Evolutionary conservation across 2,888 invertebrate species (phyloP).

Genomic region (Acanthosoma haemorrhoidale): DNA sequence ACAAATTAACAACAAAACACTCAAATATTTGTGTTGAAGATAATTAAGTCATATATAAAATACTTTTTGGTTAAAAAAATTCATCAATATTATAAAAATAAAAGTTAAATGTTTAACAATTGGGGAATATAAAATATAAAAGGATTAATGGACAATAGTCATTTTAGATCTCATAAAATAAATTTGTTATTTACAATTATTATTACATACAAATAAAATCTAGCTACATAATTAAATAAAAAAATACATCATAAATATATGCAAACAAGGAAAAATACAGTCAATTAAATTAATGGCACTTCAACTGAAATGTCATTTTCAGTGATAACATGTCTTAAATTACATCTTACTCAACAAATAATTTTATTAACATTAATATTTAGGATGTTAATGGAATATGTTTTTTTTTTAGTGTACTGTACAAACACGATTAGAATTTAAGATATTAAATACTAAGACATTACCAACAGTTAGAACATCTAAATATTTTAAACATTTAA

Average conservation of each 20-base stretch:
- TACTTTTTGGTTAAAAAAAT: constrained; percentile 23
- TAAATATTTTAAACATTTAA: background rate
- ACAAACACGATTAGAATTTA: background rate
- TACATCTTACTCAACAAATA: background rate
- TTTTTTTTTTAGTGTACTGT: background rate
- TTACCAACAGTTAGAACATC: background rate
- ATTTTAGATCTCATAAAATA: background rate
- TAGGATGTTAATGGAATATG: background rate
- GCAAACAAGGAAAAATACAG: constrained; percentile 1
- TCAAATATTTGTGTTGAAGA: no score
- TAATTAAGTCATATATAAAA: no score
- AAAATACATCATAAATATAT: background rate
- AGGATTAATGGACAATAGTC: background rate
- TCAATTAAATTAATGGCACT: background rate
- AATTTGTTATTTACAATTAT: background rate
- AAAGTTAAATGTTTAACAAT: constrained; percentile 20
- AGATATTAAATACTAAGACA: background rate
- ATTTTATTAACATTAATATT: background rate
- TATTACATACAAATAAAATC: background rate
- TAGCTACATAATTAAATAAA: background rate
- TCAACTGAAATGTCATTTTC: background rate
- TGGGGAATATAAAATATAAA: background rate
- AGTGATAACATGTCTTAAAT: background rate
- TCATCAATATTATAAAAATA: constrained; percentile 9
- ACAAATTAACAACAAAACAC: no score